Conservation (phyloP, 2,888 invertebrate species). For the Chironomus tentans region DNA sequence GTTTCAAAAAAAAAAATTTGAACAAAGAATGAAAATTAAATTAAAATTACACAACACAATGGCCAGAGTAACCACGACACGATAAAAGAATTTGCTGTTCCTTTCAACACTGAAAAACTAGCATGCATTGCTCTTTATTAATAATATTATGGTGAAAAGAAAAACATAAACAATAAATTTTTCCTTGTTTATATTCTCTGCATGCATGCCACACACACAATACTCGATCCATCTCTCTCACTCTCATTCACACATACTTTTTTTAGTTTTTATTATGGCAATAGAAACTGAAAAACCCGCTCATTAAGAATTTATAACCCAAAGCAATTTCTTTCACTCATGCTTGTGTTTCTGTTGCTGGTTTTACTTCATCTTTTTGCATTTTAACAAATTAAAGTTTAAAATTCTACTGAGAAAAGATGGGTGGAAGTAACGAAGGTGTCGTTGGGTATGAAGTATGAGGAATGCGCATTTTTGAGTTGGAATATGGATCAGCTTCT, state of each 20-base stretch:
- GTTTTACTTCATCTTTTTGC: neutral
- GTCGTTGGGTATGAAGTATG: neutral
- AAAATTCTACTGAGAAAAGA: neutral
- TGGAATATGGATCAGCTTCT: too few relatives aligned
- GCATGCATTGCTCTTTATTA: too few relatives aligned
- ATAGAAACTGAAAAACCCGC: neutral
- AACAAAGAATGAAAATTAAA: too few relatives aligned
- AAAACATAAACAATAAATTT: constrained; percentile 2
- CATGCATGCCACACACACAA: neutral
- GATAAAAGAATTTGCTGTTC: too few relatives aligned
- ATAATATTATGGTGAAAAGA: neutral
- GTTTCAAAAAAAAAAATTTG: too few relatives aligned
- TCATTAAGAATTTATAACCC: constrained; percentile 3
- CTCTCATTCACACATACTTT: too few relatives aligned
- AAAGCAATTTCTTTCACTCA: neutral
- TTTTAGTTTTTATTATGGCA: neutral
- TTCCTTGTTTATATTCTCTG: neutral
- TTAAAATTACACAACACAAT: too few relatives aligned
- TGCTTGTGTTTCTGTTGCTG: neutral
- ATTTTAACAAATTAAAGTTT: neutral
- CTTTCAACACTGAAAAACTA: too few relatives aligned
- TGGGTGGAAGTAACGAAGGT: neutral
- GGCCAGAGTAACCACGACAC: too few relatives aligned
- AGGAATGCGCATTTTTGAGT: neutral
- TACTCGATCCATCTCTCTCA: neutral